Conservation (phyloP, 2,888 invertebrate species). For the Tenthredo amoena region DNA sequence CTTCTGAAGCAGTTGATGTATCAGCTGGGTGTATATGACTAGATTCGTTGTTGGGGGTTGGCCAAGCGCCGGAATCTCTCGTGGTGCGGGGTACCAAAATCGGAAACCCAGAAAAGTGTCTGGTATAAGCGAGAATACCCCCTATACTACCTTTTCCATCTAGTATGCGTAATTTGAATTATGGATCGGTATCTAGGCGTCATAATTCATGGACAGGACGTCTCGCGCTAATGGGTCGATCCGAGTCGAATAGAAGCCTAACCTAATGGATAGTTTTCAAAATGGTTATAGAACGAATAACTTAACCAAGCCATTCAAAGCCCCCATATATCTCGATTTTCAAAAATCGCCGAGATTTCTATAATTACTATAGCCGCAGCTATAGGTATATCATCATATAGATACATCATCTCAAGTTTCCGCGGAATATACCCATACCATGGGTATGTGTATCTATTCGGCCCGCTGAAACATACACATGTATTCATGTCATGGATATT, state of each 20-base stretch:
- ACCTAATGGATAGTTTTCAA: neutral
- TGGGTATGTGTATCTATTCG: neutral
- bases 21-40: no score
- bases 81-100: no score
- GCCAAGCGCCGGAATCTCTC: no score
- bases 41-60: no score
- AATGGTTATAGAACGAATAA: neutral
- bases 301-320: neutral
- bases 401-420: neutral
- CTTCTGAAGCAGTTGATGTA: no score
- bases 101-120: no score
- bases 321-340: no score
- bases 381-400: neutral
- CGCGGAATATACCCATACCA: neutral
- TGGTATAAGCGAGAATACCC: no score
- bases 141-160: no score
- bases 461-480: neutral
- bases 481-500: neutral
- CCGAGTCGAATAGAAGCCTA: neutral
- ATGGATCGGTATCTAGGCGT: neutral
- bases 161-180: neutral
- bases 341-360: no score
- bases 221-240: neutral
- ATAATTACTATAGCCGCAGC: no score
- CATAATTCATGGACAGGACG: neutral